Percentiles rank a stretch among this genome's conserved stretches.
phyloP scores from a whole-genome alignment of 2,113 vertebrate genomes.

The human region GRCh38 chr9:3911501-3912000 shows the following conservation, averaged over 20 bases:
- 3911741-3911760: neutral
- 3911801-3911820: neutral
- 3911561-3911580: neutral
- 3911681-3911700: neutral
- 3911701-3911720: neutral
- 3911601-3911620: neutral
- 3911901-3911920: neutral
- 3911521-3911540: neutral
- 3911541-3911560: neutral
- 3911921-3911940: neutral
- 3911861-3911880: neutral
- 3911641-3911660: neutral
- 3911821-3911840: neutral
- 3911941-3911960: neutral
- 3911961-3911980: neutral
- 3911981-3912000: neutral
- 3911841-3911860: neutral
- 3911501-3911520: neutral
- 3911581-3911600: neutral
- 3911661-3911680: neutral
- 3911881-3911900: neutral
- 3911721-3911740: neutral
- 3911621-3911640: neutral
- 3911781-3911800: neutral
- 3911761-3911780: neutral